Conservation (phyloP, 2,888 invertebrate genomes). For the Diaprepes abbreviatus region DNA sequence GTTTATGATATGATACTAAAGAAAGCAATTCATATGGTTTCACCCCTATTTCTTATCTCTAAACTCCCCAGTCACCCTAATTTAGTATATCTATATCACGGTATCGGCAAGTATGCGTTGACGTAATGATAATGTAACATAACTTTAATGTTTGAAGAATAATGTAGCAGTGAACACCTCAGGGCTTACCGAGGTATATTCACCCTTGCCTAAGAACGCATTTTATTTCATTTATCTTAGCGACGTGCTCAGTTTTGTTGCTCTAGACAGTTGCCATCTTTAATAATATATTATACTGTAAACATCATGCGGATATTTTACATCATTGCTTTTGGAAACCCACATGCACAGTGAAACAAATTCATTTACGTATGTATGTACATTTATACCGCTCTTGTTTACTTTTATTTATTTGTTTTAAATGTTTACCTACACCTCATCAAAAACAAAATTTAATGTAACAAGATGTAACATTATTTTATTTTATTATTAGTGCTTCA, state of each 20-base stretch:
- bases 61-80: conserved; percentile 38
- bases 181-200: conserved; percentile 15
- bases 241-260: conserved; percentile 13
- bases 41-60: conserved; percentile 45
- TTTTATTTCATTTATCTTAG: conserved; percentile 27
- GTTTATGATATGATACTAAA: conserved; percentile 43
- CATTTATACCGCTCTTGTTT: no score
- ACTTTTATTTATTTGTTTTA: no score
- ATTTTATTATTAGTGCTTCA: not conserved
- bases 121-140: conserved; percentile 36
- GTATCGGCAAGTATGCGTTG: conserved; percentile 43
- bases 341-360: not conserved
- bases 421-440: no score
- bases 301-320: not conserved
- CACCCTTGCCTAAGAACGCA: conserved; percentile 3
- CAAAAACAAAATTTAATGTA: no score
- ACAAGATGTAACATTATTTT: no score
- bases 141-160: conserved; percentile 33
- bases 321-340: conserved; percentile 15
- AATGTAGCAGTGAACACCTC: conserved; percentile 19
- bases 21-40: conserved; percentile 46
- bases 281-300: conserved; percentile 18
- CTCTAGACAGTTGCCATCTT: conserved; percentile 11
- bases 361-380: not conserved
- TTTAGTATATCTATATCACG: conserved; percentile 42